A percentile compares a stretch with the other conserved stretches of the same genome.
phyloP scores from a whole-genome alignment of 2,888 invertebrate species.

The Chloroclystis v-ata region DNA sequence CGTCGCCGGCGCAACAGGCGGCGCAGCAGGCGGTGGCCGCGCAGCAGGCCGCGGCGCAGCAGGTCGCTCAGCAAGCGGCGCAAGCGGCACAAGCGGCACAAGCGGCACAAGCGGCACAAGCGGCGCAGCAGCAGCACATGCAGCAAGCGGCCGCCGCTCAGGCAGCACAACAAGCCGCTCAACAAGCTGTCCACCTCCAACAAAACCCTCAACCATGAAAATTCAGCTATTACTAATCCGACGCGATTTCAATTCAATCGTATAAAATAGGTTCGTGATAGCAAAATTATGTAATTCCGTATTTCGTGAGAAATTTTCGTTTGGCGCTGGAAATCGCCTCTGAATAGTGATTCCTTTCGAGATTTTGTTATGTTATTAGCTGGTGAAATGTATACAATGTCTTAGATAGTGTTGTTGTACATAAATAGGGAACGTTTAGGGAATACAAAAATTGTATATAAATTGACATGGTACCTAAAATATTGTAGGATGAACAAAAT shows the following conservation, averaged over 20 bases:
- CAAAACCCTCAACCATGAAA: conserved; percentile 84
- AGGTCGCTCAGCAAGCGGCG: conserved; percentile 52
- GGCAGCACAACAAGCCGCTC: conserved; percentile 69
- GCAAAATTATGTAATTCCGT: conserved; percentile 35
- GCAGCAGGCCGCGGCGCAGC: conserved; percentile 55
- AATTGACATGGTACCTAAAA: conserved; percentile 48
- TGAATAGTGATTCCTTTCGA: conserved; percentile 60
- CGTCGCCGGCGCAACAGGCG: conserved; percentile 65
- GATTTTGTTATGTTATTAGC: conserved; percentile 40
- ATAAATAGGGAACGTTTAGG: conserved; percentile 60
- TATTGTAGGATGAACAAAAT: conserved; percentile 62
- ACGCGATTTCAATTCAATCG: conserved; percentile 63
- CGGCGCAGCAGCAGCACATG: conserved; percentile 52
- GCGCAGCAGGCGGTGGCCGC: conserved; percentile 46
- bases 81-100: conserved; percentile 53
- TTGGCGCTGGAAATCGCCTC: conserved; percentile 64
- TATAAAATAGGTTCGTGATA: conserved; percentile 38
- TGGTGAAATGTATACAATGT: conserved; percentile 48
- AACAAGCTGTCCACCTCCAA: conserved; percentile 76
- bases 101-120: conserved; percentile 51
- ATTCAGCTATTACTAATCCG: conserved; percentile 87
- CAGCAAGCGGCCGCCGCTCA: conserved; percentile 68
- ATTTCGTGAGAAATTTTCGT: conserved; percentile 32
- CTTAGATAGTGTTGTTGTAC: conserved; percentile 71
- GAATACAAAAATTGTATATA: conserved; percentile 65